Conservation (phyloP, 2,113 vertebrate genomes). For the Corythaeola cristata region DNA sequence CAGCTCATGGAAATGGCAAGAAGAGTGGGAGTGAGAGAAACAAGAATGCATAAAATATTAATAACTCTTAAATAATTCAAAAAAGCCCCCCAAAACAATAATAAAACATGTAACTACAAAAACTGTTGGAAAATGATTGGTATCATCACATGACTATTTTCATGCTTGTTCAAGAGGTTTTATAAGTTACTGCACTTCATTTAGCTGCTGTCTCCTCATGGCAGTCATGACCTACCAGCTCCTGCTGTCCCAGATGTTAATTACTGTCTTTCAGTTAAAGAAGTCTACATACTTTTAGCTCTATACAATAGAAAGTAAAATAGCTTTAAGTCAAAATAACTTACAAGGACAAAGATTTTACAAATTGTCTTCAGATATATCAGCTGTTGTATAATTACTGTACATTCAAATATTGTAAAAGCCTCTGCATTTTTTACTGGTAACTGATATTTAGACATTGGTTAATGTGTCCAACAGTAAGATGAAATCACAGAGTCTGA, state of each 20-base stretch:
- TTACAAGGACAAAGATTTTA: neutral
- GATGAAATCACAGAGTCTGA: neutral
- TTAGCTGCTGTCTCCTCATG: neutral
- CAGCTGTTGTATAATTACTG: neutral
- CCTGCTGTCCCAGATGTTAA: neutral
- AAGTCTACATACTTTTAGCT: neutral
- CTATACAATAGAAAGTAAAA: neutral
- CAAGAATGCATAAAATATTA: constrained; percentile 14
- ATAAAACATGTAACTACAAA: neutral
- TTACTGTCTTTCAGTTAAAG: neutral
- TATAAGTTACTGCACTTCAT: neutral
- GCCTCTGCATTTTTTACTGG: neutral
- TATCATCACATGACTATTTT: neutral
- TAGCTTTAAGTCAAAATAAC: neutral
- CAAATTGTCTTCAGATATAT: neutral
- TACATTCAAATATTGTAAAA: neutral
- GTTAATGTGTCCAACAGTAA: neutral
- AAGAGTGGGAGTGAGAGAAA: neutral
- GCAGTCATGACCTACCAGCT: neutral
- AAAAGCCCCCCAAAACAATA: neutral
- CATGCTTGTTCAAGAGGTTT: neutral
- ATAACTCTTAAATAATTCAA: neutral
- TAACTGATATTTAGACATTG: neutral
- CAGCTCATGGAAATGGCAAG: neutral
- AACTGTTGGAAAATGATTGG: neutral